Evolutionary conservation across 2,888 invertebrate genomes (phyloP).

Genomic region (Synanthedon tipuliformis): DNA sequence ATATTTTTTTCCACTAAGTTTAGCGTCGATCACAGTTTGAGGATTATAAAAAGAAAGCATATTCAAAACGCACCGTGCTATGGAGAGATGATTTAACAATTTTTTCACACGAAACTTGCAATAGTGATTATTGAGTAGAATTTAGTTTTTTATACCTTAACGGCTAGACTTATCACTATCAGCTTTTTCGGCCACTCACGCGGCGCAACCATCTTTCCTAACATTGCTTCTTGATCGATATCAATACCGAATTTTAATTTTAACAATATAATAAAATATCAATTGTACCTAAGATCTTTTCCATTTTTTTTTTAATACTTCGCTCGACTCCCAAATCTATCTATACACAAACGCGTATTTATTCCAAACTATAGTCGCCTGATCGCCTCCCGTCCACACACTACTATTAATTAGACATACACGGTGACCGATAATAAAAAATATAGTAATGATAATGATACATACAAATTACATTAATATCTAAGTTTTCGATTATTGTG

Average conservation of each 20-base stretch:
- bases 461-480: conserved; percentile 67
- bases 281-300: conserved; percentile 70
- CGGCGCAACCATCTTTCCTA: conserved; percentile 46
- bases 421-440: conserved; percentile 67
- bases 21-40: conserved; percentile 70
- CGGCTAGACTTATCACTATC: conserved; percentile 61
- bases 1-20: conserved; percentile 54
- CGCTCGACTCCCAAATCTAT: conserved; percentile 46
- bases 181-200: conserved; percentile 47
- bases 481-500: conserved; percentile 69
- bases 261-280: conserved; percentile 70
- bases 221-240: conserved; percentile 66
- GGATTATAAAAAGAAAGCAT: conserved; percentile 63
- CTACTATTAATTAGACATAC: conserved; percentile 50
- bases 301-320: conserved; percentile 32
- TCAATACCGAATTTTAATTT: conserved; percentile 66
- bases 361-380: conserved; percentile 1
- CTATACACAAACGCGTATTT: conserved; percentile 35
- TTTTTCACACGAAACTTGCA: conserved; percentile 47
- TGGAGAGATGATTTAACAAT: conserved; percentile 64
- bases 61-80: conserved; percentile 67
- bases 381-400: conserved; percentile 29
- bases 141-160: conserved; percentile 65
- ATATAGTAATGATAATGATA: conserved; percentile 70
- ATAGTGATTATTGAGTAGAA: conserved; percentile 65